Conservation (phyloP, 2,888 invertebrate genomes). For the Pocota personata region DNA sequence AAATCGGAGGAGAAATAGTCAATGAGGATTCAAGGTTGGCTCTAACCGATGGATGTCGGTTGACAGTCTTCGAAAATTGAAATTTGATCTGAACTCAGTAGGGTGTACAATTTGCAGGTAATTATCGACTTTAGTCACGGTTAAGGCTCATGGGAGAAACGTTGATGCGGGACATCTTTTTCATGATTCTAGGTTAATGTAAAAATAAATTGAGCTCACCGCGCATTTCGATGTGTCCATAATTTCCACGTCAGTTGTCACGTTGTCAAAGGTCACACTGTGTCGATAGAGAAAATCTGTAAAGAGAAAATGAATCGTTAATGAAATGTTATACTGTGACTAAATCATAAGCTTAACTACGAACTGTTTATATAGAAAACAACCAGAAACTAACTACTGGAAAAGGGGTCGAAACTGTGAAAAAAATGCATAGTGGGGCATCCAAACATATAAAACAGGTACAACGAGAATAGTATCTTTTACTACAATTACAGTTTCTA, state of each 20-base stretch:
- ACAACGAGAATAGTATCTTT: too few species aligned
- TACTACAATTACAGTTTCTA: too few species aligned
- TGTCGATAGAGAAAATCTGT: slow-evolving; percentile 91
- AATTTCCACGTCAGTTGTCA: slow-evolving; percentile 90
- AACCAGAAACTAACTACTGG: too few species aligned
- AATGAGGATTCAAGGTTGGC: slow-evolving; percentile 56
- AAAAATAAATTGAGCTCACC: slow-evolving; percentile 84
- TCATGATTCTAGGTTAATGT: not conserved
- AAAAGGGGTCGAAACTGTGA: too few species aligned
- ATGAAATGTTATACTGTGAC: not conserved
- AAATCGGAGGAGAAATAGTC: slow-evolving; percentile 10
- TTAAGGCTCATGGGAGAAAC: too few species aligned
- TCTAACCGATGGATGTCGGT: not conserved
- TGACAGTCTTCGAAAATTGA: slow-evolving; percentile 29
- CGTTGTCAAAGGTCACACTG: slow-evolving; percentile 90
- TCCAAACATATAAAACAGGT: too few species aligned
- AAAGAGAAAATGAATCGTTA: slow-evolving; percentile 12
- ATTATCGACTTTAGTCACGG: not conserved
- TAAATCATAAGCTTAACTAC: not conserved
- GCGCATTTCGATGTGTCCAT: slow-evolving; percentile 91
- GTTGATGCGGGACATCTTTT: not conserved
- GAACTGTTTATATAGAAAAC: not conserved
- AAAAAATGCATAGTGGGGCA: too few species aligned
- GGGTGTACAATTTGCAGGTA: slow-evolving; percentile 17
- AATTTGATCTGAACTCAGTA: slow-evolving; percentile 40